Base-by-base conservation (phyloP, 2,797 vertebrate genomes). In the Loris lydekkerianus region DNA sequence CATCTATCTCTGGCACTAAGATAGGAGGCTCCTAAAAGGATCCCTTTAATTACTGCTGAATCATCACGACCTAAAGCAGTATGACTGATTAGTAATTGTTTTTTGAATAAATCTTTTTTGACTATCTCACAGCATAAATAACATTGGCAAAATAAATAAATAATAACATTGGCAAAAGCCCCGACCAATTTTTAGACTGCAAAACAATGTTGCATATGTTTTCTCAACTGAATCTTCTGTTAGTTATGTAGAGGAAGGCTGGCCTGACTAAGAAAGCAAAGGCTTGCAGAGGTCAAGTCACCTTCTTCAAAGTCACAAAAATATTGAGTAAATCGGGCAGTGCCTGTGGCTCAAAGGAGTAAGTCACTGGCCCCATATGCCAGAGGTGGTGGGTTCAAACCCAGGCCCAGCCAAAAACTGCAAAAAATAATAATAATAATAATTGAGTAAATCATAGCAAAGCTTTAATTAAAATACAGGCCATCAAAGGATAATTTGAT, bases 61-160 rank as follows among this genome's bases (percentile, higher is more conserved):
- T 31, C 21, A 73, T 77, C 34, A 82, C 20, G 3, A 73, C 2
- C 15, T 23, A 84, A 86, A 93, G 87, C 6, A 69, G 56, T 61
- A 25, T 8, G 9, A 0, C 37, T 40, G 21, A 69, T 61, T 8
- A 75, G 61, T 61, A 77, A 77, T 56, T 34, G 86, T 25, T 86
- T 86, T 53, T 95, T 90, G 46, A 87, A 95, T 70, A 90, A 90
- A 83, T 81, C 58, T 93, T 43, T 20, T 76, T 88, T 83, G 18
- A 87, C 43, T 53, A 78, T 73, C 46, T 75, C 53, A 85, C 15
- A 63, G n/a, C 84, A 40, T 40, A 40, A 40, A 40, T 40, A 46
- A 46, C 46, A 10, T 10, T 46, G 10, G 46, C 9, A 10, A 46
- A 10, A 2, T 9, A 46, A 46, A 46, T 46, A 46, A 46, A 46